Percentiles rank a stretch among this genome's conserved stretches.
Conservation (phyloP, 2,888 invertebrate genomes). For the Drosophila leonis region DNA sequence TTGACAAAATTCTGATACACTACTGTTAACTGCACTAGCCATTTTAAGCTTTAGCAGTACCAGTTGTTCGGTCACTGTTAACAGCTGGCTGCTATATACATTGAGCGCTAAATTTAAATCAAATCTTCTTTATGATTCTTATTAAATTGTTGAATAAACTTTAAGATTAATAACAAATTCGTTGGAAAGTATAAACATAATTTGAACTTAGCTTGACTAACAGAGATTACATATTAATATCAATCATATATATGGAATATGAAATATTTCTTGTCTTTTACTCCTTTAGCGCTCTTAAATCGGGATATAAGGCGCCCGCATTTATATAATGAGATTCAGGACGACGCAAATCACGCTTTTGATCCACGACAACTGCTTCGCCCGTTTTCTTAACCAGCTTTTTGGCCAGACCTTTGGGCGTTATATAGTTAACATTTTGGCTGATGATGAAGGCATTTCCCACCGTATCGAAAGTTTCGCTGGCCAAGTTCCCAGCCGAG, state of each 20-base stretch:
- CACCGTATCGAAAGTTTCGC: conserved; percentile 89
- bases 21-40: not conserved
- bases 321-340: conserved; percentile 78
- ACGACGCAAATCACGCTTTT: conserved; percentile 74
- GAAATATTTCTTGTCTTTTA: conserved; percentile 2
- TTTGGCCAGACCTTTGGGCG: conserved; percentile 89
- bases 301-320: conserved; percentile 83
- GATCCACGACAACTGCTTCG: conserved; percentile 86
- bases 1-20: conserved; percentile 1
- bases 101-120: conserved; percentile 1
- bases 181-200: conserved; percentile 18
- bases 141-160: not conserved
- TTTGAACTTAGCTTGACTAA: not conserved
- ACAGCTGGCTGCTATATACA: not conserved
- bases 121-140: not conserved
- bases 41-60: not conserved
- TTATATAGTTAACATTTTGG: conserved; percentile 88
- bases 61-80: not conserved
- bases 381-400: conserved; percentile 88
- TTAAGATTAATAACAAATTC: conserved; percentile 13
- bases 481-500: conserved; percentile 88
- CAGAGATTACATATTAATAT: conserved; percentile 27
- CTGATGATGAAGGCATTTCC: conserved; percentile 90
- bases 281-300: conserved; percentile 78
- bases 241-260: conserved; percentile 12